Conservation (phyloP, 2,888 invertebrate genomes). For the Pseudococcus jackbeardsleyi region DNA sequence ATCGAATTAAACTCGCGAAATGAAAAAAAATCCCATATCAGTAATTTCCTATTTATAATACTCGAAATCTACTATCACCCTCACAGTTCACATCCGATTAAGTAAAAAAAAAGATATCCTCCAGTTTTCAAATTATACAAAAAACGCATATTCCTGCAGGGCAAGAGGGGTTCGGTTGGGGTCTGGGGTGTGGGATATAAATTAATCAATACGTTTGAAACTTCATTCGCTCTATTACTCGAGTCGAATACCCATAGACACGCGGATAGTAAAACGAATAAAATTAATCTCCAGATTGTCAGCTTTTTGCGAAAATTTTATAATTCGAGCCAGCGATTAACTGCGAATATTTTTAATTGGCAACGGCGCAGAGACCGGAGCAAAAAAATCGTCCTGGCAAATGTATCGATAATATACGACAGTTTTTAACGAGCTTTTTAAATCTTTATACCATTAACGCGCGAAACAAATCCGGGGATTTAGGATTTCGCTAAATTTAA, state of each 20-base stretch:
- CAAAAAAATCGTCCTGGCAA: neutral
- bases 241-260: neutral
- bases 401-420: constrained; percentile 28
- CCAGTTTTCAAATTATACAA: no score
- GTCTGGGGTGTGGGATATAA: neutral
- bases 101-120: no score
- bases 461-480: neutral
- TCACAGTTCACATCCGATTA: no score
- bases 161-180: no score
- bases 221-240: neutral
- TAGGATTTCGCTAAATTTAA: neutral
- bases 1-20: no score
- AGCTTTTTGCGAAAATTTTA: constrained; percentile 4
- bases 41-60: no score
- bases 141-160: no score
- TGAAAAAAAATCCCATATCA: no score
- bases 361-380: neutral
- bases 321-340: neutral
- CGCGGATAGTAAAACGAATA: neutral
- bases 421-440: constrained; percentile 27
- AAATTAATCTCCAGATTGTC: constrained; percentile 22
- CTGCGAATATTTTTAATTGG: constrained; percentile 5
- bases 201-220: neutral
- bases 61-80: no score
- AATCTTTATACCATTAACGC: constrained; percentile 3